Evolutionary conservation across 2,797 vertebrate species (phyloP).

Genomic region (Rhincodon typus): DNA sequence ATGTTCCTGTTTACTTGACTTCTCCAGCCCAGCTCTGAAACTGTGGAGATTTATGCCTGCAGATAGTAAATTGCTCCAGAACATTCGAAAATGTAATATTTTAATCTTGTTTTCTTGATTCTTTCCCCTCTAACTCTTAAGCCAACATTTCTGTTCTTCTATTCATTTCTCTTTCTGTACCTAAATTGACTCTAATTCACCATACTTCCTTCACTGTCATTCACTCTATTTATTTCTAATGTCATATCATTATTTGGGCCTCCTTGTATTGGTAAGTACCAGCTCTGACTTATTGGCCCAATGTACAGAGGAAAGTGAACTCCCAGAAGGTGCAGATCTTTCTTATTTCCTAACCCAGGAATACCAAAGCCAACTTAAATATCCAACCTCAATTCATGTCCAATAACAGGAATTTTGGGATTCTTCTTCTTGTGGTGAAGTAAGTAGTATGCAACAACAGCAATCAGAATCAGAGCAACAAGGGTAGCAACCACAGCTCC

Average conservation of each 20-base stretch:
- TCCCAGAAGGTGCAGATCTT: neutral
- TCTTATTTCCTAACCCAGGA: neutral
- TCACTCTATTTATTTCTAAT: neutral
- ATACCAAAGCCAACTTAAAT: neutral
- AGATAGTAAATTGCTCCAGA: neutral
- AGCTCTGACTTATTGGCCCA: neutral
- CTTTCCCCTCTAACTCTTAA: neutral
- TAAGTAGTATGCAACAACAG: conserved; percentile 45
- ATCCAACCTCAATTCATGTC: conserved; percentile 44
- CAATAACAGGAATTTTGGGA: conserved; percentile 42
- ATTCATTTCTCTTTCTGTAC: neutral
- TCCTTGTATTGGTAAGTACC: no score
- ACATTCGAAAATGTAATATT: neutral
- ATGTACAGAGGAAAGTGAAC: neutral
- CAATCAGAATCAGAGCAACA: conserved; percentile 51
- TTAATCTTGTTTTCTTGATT: neutral
- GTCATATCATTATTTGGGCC: no score
- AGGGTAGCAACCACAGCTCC: conserved; percentile 55
- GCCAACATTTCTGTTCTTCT: neutral
- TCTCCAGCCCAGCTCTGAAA: neutral
- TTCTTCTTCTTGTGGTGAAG: conserved; percentile 49
- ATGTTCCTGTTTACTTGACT: neutral
- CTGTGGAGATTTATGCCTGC: neutral
- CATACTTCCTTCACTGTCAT: neutral
- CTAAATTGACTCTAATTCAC: neutral